Evolutionary conservation across 1,140 invertebrate species (phyloP).

Genomic region (Megalonaias nervosa): DNA sequence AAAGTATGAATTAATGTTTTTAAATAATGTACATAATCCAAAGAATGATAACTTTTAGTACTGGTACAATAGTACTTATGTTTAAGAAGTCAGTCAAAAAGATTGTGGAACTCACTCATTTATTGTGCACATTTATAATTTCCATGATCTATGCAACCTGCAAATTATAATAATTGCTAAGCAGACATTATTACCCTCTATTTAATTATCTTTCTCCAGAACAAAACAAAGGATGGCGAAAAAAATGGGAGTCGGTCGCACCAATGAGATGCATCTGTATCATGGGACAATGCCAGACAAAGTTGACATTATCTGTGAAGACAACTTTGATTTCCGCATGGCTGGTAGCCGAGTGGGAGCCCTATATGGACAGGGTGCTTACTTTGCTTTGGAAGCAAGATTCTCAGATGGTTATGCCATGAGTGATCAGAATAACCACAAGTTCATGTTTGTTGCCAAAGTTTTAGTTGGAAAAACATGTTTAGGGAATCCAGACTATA

Average conservation of each 20-base stretch:
- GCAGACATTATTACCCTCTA: no score
- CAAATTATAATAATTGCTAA: no score
- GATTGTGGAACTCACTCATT: no score
- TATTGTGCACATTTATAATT: no score
- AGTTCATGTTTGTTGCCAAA: conserved; percentile 44
- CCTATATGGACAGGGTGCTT: conserved; percentile 46
- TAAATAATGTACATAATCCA: no score
- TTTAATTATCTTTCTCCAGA: conserved; percentile 25
- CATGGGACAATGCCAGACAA: conserved; percentile 42
- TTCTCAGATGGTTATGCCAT: conserved; percentile 42
- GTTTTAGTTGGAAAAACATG: conserved; percentile 38
- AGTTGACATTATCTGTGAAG: conserved; percentile 35
- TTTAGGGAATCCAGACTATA: conserved; percentile 27
- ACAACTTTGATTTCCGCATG: conserved; percentile 49
- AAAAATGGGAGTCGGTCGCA: conserved; percentile 19
- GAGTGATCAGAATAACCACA: conserved; percentile 17
- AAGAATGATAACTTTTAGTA: no score
- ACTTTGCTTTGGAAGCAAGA: conserved; percentile 48
- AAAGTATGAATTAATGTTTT: no score
- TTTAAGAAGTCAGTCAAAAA: no score
- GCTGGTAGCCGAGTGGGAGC: conserved; percentile 37
- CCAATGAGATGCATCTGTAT: conserved; percentile 41
- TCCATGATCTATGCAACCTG: no score
- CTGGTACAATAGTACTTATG: no score
- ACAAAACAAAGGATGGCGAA: conserved; percentile 35